These are phyloP conservation scores for Spea hammondii DNA, from an alignment of 2,797 vertebrate genomes.

Conservation along the genomic window DNA sequence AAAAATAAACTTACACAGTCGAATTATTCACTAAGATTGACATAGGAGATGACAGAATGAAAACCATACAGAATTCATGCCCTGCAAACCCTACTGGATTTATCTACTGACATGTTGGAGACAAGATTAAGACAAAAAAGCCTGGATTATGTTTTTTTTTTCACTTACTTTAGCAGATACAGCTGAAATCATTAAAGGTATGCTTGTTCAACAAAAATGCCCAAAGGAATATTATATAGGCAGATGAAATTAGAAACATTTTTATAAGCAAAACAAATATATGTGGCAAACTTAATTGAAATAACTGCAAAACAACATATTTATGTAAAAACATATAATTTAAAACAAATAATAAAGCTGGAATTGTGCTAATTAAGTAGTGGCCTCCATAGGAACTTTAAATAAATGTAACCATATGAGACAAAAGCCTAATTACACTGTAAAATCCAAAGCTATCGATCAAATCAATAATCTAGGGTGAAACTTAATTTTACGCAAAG, in stretches of 20 bases:
- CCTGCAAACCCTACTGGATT: neutral
- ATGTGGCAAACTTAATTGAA: too few species aligned
- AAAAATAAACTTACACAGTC: neutral
- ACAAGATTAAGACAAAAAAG: neutral
- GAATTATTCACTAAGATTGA: neutral
- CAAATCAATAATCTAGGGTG: too few species aligned
- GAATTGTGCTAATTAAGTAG: too few species aligned
- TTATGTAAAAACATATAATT: neutral
- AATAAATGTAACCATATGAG: too few species aligned
- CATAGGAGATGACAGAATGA: neutral
- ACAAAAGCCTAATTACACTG: too few species aligned
- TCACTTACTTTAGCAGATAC: neutral
- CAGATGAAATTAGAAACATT: neutral
- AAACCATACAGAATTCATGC: neutral
- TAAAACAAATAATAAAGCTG: too few species aligned
- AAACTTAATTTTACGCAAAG: too few species aligned
- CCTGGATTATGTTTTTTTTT: neutral
- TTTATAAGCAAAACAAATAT: neutral
- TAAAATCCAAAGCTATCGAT: too few species aligned
- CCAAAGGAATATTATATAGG: constrained; percentile 4
- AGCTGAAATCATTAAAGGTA: neutral
- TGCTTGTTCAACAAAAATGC: constrained; percentile 14
- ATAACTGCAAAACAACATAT: neutral
- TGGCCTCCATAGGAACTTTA: too few species aligned
- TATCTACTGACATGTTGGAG: neutral